A percentile compares a stretch with the other conserved stretches of the same genome.
These are phyloP conservation scores for Typhlichthys eigenmanni DNA, from an alignment of 2,797 vertebrate species.

Conservation along the genomic window DNA sequence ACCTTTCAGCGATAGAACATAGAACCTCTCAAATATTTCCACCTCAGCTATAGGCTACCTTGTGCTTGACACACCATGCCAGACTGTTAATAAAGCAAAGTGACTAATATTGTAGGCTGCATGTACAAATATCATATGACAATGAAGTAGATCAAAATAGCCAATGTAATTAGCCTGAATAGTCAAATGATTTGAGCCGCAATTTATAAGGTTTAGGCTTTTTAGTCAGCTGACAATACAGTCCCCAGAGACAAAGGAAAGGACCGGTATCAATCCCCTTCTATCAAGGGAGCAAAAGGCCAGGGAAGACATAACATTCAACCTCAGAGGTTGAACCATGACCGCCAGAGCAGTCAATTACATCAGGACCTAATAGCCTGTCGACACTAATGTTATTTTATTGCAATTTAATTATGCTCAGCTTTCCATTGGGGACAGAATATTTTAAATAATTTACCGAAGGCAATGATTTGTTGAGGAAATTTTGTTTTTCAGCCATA, in stretches of 20 bases:
- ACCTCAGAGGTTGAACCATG: conserved; percentile 67
- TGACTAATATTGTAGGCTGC: neutral
- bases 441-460: conserved; percentile 79
- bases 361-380: conserved; percentile 78
- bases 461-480: conserved; percentile 75
- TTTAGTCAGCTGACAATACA: conserved; percentile 29
- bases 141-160: conserved; percentile 9
- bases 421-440: conserved; percentile 77
- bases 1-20: conserved; percentile 41
- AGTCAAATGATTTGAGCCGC: conserved; percentile 1
- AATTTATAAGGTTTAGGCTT: conserved; percentile 5
- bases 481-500: conserved; percentile 57
- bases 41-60: neutral
- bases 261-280: conserved; percentile 3
- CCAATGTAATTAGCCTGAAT: neutral
- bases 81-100: conserved; percentile 13
- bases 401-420: conserved; percentile 86
- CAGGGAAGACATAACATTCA: conserved; percentile 51
- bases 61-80: neutral
- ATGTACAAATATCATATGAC: neutral
- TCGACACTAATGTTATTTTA: conserved; percentile 85
- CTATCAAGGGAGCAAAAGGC: conserved; percentile 16
- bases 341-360: conserved; percentile 76
- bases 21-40: neutral
- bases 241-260: neutral